Percentiles rank a stretch among this genome's conserved stretches.
Evolutionary conservation across 2,888 invertebrate genomes (phyloP).

Genomic region (Parelbella ahira): DNA sequence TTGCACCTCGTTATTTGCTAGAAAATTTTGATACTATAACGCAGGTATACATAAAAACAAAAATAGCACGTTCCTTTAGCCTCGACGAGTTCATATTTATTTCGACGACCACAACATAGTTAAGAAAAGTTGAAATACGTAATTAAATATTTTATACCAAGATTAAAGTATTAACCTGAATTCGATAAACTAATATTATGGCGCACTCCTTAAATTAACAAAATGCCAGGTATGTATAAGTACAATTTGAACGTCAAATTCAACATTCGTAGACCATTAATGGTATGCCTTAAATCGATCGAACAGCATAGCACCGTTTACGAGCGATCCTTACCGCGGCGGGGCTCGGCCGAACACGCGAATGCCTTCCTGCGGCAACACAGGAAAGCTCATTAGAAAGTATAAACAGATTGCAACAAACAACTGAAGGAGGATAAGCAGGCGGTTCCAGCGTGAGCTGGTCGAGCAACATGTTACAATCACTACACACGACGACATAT

Average conservation of each 20-base stretch:
- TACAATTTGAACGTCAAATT: background rate
- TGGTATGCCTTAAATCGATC: slow-evolving; percentile 6
- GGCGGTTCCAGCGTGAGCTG: slow-evolving; percentile 22
- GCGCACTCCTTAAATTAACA: background rate
- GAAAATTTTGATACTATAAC: no score
- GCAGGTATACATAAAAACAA: no score
- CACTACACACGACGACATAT: no score
- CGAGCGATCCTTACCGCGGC: slow-evolving; percentile 17
- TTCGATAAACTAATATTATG: background rate
- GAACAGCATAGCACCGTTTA: slow-evolving; percentile 11
- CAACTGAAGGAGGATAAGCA: slow-evolving; percentile 29
- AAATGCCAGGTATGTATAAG: no score
- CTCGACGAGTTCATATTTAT: no score
- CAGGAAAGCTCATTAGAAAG: slow-evolving; percentile 32
- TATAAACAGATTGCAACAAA: slow-evolving; percentile 33
- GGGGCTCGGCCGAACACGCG: slow-evolving; percentile 13
- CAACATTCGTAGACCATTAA: slow-evolving; percentile 7
- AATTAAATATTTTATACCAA: no score
- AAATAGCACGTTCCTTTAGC: no score
- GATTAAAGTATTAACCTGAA: slow-evolving; percentile 8
- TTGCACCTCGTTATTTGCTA: no score
- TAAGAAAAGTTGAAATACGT: no score
- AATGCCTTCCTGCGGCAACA: slow-evolving; percentile 27
- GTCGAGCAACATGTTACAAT: slow-evolving; percentile 22
- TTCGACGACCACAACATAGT: no score